Conservation (phyloP, 2,888 invertebrate genomes). For the Amphimallon solstitiale region DNA sequence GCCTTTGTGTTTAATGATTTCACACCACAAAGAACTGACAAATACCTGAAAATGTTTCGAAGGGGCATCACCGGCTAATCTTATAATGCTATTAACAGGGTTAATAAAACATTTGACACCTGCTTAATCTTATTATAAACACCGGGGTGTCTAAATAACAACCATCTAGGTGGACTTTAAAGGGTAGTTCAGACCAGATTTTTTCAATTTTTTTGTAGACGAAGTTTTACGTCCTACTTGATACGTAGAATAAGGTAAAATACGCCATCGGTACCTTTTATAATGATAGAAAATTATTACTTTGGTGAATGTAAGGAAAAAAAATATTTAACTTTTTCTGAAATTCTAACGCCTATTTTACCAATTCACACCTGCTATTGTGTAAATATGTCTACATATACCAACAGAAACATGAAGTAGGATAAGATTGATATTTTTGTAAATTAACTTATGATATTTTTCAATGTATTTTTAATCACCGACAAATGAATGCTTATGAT, state of each 20-base stretch:
- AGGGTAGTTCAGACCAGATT: constrained; percentile 41
- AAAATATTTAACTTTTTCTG: no score
- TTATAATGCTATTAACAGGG: constrained; percentile 44
- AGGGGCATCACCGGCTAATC: not conserved
- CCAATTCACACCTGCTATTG: no score
- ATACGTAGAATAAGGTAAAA: constrained; percentile 2
- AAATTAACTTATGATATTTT: no score
- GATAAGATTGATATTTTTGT: no score
- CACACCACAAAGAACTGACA: not conserved
- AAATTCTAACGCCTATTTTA: no score
- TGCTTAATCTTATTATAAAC: constrained; percentile 52
- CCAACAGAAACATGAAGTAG: no score
- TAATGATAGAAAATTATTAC: constrained; percentile 29
- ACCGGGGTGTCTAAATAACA: constrained; percentile 42
- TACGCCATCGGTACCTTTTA: not conserved
- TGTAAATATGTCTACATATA: no score
- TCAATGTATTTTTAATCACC: no score
- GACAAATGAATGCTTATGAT: no score
- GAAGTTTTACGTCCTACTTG: not conserved
- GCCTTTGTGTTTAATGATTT: no score
- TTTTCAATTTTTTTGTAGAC: constrained; percentile 25
- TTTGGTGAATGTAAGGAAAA: not conserved
- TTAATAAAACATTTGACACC: constrained; percentile 53
- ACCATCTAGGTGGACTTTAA: constrained; percentile 35
- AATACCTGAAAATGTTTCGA: constrained; percentile 14